A percentile compares a stretch with the other conserved stretches of the same genome.
phyloP scores from a whole-genome alignment of 2,113 vertebrate genomes.

The Isurus oxyrinchus region DNA sequence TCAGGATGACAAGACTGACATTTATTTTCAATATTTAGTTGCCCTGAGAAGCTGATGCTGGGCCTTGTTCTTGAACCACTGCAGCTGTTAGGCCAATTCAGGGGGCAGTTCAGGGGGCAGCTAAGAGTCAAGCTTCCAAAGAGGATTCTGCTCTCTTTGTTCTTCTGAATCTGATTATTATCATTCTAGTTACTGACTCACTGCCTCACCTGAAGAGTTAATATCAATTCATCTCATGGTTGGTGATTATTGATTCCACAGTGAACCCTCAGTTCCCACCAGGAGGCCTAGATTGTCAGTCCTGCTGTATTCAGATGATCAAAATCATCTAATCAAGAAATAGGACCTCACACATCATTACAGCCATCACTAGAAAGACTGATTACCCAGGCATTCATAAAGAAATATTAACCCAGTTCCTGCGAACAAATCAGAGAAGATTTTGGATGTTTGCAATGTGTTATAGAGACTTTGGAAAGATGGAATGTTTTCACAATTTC shows the following conservation, averaged over 20 bases:
- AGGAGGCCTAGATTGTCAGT: too few relatives aligned
- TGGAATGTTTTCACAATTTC: not conserved
- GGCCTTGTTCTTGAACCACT: not conserved
- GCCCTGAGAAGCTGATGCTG: not conserved
- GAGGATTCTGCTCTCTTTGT: not conserved
- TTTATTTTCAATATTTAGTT: not conserved
- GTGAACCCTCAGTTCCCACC: too few relatives aligned
- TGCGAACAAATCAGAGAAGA: not conserved
- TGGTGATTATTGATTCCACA: too few relatives aligned
- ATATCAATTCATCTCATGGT: too few relatives aligned
- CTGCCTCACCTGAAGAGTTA: too few relatives aligned
- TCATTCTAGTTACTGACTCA: too few relatives aligned
- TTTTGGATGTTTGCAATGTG: not conserved
- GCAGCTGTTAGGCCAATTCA: not conserved
- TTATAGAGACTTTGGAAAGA: not conserved
- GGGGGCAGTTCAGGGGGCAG: not conserved
- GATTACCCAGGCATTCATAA: not conserved
- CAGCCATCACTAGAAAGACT: too few relatives aligned
- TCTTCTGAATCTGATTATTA: too few relatives aligned
- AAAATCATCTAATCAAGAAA: too few relatives aligned
- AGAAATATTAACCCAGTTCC: not conserved
- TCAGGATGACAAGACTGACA: not conserved
- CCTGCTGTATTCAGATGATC: too few relatives aligned
- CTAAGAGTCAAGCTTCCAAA: not conserved
- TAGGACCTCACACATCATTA: too few relatives aligned